Percentiles rank a stretch among this genome's conserved stretches.
phyloP scores from a whole-genome alignment of 1,140 invertebrate species.

The Formica selysi region DNA sequence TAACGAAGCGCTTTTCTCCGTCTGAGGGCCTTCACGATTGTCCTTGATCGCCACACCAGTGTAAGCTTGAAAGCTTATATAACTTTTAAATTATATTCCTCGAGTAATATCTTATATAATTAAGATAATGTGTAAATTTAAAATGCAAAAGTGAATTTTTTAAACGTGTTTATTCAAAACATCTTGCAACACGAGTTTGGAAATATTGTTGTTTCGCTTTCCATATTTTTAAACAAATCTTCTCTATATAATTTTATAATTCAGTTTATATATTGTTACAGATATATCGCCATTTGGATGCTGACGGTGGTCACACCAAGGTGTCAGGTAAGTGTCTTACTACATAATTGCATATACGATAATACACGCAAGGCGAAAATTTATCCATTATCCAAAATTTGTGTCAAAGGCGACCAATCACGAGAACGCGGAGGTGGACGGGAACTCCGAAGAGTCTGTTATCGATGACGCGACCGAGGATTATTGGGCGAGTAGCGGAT shows the following conservation, averaged over 20 bases:
- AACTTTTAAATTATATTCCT: not conserved
- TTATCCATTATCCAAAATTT: not conserved
- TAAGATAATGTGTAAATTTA: not conserved
- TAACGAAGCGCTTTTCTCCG: not conserved
- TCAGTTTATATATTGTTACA: slow-evolving; percentile 74
- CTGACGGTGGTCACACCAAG: slow-evolving; percentile 75
- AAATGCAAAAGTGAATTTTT: not conserved
- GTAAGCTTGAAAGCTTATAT: not conserved
- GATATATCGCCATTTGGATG: slow-evolving; percentile 81
- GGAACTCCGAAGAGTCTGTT: slow-evolving; percentile 79
- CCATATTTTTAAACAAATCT: not conserved
- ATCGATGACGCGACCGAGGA: slow-evolving; percentile 85
- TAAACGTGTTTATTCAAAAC: not conserved
- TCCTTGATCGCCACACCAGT: slow-evolving; percentile 24
- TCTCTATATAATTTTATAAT: slow-evolving; percentile 4
- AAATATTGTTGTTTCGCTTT: not conserved
- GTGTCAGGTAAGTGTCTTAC: slow-evolving; percentile 77
- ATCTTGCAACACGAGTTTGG: not conserved
- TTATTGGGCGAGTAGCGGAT: slow-evolving; percentile 85
- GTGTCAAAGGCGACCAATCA: slow-evolving; percentile 75
- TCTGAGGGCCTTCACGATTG: slow-evolving; percentile 1
- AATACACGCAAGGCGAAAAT: too few species aligned
- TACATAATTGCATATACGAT: not conserved
- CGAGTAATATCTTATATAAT: not conserved
- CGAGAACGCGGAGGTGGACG: slow-evolving; percentile 79